A percentile compares a stretch with the other conserved stretches of the same genome.
Evolutionary conservation across 2,888 invertebrate species (phyloP).

Genomic region (Autographa gamma): DNA sequence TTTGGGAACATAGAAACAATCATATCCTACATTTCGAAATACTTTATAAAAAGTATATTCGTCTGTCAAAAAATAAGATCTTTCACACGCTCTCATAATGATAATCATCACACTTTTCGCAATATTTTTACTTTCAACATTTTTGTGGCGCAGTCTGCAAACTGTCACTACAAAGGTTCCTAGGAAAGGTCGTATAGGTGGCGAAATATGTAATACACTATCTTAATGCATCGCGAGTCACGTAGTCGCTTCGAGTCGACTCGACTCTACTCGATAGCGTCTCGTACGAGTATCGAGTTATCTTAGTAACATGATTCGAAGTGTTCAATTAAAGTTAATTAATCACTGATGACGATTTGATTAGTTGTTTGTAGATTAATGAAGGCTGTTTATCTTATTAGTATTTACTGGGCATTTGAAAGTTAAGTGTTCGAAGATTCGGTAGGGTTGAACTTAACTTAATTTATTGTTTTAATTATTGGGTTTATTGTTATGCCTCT

Average conservation of each 20-base stretch:
- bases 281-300: slow-evolving; percentile 55
- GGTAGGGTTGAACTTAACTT: slow-evolving; percentile 37
- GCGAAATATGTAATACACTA: slow-evolving; percentile 79
- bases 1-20: background rate
- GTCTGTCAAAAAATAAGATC: slow-evolving; percentile 37
- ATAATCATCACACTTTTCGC: slow-evolving; percentile 41
- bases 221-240: slow-evolving; percentile 81
- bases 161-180: slow-evolving; percentile 46
- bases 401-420: slow-evolving; percentile 56
- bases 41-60: slow-evolving; percentile 13
- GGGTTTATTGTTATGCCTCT: background rate
- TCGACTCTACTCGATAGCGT: slow-evolving; percentile 61
- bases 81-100: slow-evolving; percentile 51
- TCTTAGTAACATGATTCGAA: slow-evolving; percentile 59
- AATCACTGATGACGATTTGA: slow-evolving; percentile 67
- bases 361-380: slow-evolving; percentile 58
- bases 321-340: slow-evolving; percentile 72
- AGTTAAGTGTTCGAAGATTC: slow-evolving; percentile 52
- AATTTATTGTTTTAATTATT: slow-evolving; percentile 19
- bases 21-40: slow-evolving; percentile 21
- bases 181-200: slow-evolving; percentile 69
- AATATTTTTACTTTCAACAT: slow-evolving; percentile 43
- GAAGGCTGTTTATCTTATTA: slow-evolving; percentile 54
- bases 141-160: slow-evolving; percentile 36
- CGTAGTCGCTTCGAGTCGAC: slow-evolving; percentile 66